A percentile compares a stretch with the other conserved stretches of the same genome.
Evolutionary conservation across 2,113 vertebrate genomes (phyloP).

Genomic region (Rutilus rutilus): DNA sequence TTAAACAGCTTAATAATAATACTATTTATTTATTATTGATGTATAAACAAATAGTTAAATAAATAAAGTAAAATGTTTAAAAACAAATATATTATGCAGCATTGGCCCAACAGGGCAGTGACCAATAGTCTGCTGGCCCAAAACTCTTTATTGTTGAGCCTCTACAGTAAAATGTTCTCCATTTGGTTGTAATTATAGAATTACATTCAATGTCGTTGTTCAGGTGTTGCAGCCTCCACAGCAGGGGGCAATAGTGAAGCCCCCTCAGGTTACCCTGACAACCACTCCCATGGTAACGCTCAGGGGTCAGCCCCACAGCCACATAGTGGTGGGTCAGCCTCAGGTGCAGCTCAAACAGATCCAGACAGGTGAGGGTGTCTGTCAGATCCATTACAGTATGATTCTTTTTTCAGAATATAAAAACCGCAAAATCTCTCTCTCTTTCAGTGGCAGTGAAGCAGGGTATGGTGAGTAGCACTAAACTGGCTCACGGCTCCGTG

Average conservation of each 20-base stretch:
- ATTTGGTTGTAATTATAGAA: neutral
- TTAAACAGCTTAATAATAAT: neutral
- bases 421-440: neutral
- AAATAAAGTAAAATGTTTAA: too few relatives aligned
- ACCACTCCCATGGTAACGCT: conserved; percentile 88
- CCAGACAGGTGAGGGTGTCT: conserved; percentile 82
- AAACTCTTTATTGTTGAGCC: too few relatives aligned
- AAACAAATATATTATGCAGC: neutral
- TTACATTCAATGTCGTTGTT: conserved; percentile 6
- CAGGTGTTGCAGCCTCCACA: conserved; percentile 87
- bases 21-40: too few relatives aligned
- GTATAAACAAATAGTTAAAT: neutral
- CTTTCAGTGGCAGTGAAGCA: conserved; percentile 84
- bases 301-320: conserved; percentile 85
- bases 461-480: conserved; percentile 79
- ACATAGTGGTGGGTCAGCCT: conserved; percentile 87
- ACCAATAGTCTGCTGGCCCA: too few relatives aligned
- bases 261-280: conserved; percentile 87
- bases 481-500: conserved; percentile 78
- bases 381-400: neutral
- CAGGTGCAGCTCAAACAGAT: conserved; percentile 86
- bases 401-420: neutral
- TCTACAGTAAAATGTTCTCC: too few relatives aligned
- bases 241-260: conserved; percentile 86
- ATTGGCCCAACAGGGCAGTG: too few relatives aligned